These are phyloP conservation scores for Psammodynastes pulverulentus DNA, from an alignment of 2,113 vertebrate species.

Conservation along the genomic window DNA sequence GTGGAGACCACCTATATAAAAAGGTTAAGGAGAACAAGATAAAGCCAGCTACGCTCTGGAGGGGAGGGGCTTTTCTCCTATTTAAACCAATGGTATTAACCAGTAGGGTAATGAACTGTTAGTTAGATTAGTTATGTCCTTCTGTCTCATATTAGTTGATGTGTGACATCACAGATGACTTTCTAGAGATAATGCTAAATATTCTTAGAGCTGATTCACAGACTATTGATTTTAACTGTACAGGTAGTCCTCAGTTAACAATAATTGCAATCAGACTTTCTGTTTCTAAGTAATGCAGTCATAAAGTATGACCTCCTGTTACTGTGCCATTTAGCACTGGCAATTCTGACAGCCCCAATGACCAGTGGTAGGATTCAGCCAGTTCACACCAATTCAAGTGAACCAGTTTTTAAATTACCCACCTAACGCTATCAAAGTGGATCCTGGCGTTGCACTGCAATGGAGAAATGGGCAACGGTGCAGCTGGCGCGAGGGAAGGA, in stretches of 20 bases:
- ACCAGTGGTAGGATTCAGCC: too few relatives aligned
- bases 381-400: too few relatives aligned
- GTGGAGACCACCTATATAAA: slow-evolving; percentile 79
- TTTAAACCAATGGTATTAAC: slow-evolving; percentile 54
- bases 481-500: accelerated
- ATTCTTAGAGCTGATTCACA: background rate
- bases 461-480: too few relatives aligned
- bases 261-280: background rate
- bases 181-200: slow-evolving; percentile 14
- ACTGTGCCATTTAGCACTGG: background rate
- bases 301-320: background rate
- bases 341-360: background rate
- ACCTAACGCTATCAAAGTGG: too few relatives aligned
- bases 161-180: slow-evolving; percentile 5
- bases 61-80: slow-evolving; percentile 48
- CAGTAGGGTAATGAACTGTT: slow-evolving; percentile 20
- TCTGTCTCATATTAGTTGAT: slow-evolving; percentile 16
- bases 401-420: too few relatives aligned
- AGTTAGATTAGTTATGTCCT: background rate
- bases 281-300: background rate
- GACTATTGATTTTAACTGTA: background rate
- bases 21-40: slow-evolving; percentile 78
- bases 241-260: background rate
- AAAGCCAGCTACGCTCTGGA: slow-evolving; percentile 67
- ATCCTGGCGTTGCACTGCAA: too few relatives aligned